Evolutionary conservation across 1,140 invertebrate species (phyloP), one percentile per base, ranked within the genome.

Genomic region (Calliphora vicina): DNA sequence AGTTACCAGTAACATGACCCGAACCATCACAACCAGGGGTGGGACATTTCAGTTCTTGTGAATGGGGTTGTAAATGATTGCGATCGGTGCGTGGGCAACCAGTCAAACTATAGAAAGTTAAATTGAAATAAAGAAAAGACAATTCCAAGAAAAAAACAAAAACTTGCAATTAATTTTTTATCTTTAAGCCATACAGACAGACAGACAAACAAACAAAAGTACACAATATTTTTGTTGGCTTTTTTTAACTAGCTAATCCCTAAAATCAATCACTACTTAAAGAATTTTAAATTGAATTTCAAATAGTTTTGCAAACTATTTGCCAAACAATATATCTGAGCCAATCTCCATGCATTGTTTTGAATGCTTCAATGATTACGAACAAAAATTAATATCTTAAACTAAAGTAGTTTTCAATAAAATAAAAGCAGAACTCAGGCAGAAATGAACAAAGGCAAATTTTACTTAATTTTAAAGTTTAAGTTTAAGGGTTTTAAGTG

Each of bases 11-110:
- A 1, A 97, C 95, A 89, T 97, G 96, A 42, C 96, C 96, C 3
- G 95, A 96, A 73, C 95, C 95, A 91, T 96, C 95, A 90, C 95
- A 98, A 29, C 96, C 96, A n/a, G 96, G 95, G 17, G 97, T 97
- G 1, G 97, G 97, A 91, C 97, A 98, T 91, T 97, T 97, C 71
- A 97, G 91, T 88, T 96, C 95, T 90, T 96, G 95, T 12, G 95
- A 95, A 86, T 95, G 94, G 25, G 94, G 93, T 85, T 95, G 94
- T 82, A 96, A 93, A 90, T 95, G 94, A 20, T 94, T 93, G 83
- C 95, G 93, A 89, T 96, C 96, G 23, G 94, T 93, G 85, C 95
- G 92, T 80, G 95, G 95, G 90, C 95, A 96, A 81, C 95, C 95
- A 82, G 95, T 95, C 78, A 96, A 91, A 88, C 95, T 95, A 90